phyloP scores from a whole-genome alignment of 2,797 vertebrate species.

The Lemur catta region DNA sequence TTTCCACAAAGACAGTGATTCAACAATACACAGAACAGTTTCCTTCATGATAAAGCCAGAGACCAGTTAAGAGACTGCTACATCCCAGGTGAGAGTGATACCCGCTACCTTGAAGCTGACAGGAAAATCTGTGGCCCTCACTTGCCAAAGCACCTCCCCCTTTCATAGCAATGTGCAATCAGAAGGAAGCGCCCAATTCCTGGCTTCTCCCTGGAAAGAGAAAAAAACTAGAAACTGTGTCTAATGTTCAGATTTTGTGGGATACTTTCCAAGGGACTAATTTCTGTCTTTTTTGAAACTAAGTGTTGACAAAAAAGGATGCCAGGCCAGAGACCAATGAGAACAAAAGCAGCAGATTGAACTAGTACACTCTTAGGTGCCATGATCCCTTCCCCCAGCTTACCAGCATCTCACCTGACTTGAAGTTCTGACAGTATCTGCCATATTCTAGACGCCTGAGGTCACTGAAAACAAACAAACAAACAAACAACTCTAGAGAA shows the following conservation, averaged over 20 bases:
- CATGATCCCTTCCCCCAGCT: background rate
- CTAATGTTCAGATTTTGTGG: background rate
- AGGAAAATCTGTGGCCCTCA: background rate
- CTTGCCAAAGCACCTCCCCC: background rate
- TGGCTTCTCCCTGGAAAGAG: background rate
- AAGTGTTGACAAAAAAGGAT: background rate
- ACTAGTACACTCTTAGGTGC: no score
- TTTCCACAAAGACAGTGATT: no score
- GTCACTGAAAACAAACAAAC: background rate
- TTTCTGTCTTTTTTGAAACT: background rate
- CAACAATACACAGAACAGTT: background rate
- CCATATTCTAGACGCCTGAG: background rate
- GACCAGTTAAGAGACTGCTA: background rate
- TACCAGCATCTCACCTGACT: no score
- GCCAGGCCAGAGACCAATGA: background rate
- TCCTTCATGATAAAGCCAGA: background rate
- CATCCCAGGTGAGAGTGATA: background rate
- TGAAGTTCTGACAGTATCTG: background rate
- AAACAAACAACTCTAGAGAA: background rate
- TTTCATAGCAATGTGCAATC: no score
- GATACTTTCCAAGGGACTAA: background rate
- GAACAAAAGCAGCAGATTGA: background rate
- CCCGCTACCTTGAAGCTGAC: background rate
- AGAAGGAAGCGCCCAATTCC: background rate
- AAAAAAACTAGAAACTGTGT: background rate